Base-by-base conservation (phyloP, 2,888 invertebrate species). In the Tholera decimalis region DNA sequence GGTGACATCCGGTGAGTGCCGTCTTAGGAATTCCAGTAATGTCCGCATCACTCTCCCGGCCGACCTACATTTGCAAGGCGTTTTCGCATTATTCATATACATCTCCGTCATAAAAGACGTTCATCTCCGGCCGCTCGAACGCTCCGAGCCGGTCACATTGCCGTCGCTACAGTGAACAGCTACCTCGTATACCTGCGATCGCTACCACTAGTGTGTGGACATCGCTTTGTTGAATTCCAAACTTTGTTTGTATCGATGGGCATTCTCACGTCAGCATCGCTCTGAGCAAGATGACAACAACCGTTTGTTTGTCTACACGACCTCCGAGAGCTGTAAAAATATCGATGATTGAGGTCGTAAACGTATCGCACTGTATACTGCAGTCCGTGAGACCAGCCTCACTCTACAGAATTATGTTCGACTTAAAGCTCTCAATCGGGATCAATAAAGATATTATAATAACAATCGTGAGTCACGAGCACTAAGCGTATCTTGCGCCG, bases 281-380 rank as follows among this genome's bases (percentile, higher is more conserved):
- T 51, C 41, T 53, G 58, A 35, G 46, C 49, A 24, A 55, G 51
- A 57, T 44, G 30, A 65, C 51, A 74, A 75, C 74, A 76, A 79
- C 71, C 61, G 53, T 66, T 68, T 60, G 60, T 68, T 67, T 56
- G 53, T 77, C 71, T 58, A 57, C 65, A 57, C 68, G 54, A 76
- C 83, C 72, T 77, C 68, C 73, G 63, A 58, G 60, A 83, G 72
- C 78, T 85, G 83, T 85, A 86, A 87, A 89, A 89, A 89, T 90
- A 88, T 88, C 88, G 83, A 88, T 88, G 90, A 87, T 89, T 86
- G 83, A 84, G 80, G 80, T 85, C 80, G 83, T 86, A 83, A 86
- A 79, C 74, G 72, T 80, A 75, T 82, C 82, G 66, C 80, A 67
- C 65, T 83, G 75, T 79, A 80, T 83, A 67, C 78, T 73, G 77